Evolutionary conservation across 37 sponge, comb jelly and placozoan species (phyloP).

Genomic region (Spongilla lacustris): DNA sequence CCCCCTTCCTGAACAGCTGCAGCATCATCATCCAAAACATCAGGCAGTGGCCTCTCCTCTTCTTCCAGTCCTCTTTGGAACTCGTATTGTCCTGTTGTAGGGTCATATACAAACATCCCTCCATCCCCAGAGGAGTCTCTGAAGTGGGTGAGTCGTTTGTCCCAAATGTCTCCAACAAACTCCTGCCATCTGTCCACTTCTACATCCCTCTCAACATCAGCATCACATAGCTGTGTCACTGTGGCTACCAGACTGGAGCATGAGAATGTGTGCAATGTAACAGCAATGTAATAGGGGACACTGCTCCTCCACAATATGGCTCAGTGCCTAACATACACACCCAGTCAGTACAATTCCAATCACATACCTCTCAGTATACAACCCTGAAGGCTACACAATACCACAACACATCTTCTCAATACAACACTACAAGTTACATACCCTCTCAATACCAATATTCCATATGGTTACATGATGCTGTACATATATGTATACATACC

Average conservation of each 20-base stretch:
- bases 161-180: conserved; percentile 52
- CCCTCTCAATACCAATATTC: too few relatives aligned
- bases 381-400: too few relatives aligned
- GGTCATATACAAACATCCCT: not conserved
- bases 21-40: not conserved
- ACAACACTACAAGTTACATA: too few relatives aligned
- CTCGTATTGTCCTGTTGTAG: not conserved
- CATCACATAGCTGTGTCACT: conserved; percentile 11
- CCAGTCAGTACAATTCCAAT: too few relatives aligned
- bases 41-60: not conserved
- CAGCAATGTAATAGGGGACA: not conserved
- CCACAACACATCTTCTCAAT: too few relatives aligned
- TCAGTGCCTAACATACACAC: too few relatives aligned
- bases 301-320: not conserved
- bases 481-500: too few relatives aligned
- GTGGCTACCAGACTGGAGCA: conserved; percentile 3
- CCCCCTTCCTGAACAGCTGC: not conserved
- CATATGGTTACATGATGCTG: too few relatives aligned
- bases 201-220: conserved; percentile 14
- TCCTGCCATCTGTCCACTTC: conserved; percentile 58
- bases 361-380: too few relatives aligned
- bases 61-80: not conserved
- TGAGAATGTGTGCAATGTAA: not conserved
- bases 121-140: not conserved
- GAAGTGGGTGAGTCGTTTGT: conserved; percentile 20